phyloP scores from a whole-genome alignment of 1,140 invertebrate species.

The Eubasilissa regina region DNA sequence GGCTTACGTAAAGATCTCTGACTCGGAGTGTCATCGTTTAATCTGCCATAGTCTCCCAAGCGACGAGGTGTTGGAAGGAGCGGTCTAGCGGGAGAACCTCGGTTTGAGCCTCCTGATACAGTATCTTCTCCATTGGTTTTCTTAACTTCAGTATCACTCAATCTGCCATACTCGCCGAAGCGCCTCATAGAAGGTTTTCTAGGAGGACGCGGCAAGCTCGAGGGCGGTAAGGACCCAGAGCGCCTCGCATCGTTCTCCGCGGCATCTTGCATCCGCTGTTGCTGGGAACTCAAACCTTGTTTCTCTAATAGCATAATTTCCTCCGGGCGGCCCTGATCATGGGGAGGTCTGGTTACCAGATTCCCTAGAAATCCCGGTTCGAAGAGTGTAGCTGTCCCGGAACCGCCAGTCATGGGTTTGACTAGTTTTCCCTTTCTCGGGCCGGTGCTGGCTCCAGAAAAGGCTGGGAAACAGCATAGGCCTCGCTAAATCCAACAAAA shows the following conservation, averaged over 20 bases:
- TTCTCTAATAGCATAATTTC: slow-evolving; percentile 84
- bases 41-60: slow-evolving; percentile 74
- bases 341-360: slow-evolving; percentile 66
- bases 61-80: slow-evolving; percentile 75
- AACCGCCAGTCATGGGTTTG: slow-evolving; percentile 85
- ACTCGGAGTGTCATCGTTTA: slow-evolving; percentile 72
- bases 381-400: slow-evolving; percentile 71
- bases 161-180: slow-evolving; percentile 73
- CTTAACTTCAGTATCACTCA: slow-evolving; percentile 74
- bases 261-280: slow-evolving; percentile 77
- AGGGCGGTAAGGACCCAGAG: slow-evolving; percentile 74
- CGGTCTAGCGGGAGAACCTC: slow-evolving; percentile 73
- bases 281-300: slow-evolving; percentile 82
- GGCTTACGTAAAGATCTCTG: slow-evolving; percentile 67
- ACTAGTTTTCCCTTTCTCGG: slow-evolving; percentile 87
- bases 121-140: slow-evolving; percentile 71
- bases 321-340: slow-evolving; percentile 73
- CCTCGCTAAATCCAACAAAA: slow-evolving; percentile 78
- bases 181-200: slow-evolving; percentile 72
- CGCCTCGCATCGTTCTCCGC: slow-evolving; percentile 68
- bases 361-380: slow-evolving; percentile 72
- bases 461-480: slow-evolving; percentile 90
- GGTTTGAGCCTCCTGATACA: slow-evolving; percentile 64
- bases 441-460: slow-evolving; percentile 86
- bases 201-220: slow-evolving; percentile 80